A percentile compares a stretch with the other conserved stretches of the same genome.
These are phyloP conservation scores for Apocrypta bakeri DNA, from an alignment of 1,140 invertebrate genomes.

Conservation along the genomic window DNA sequence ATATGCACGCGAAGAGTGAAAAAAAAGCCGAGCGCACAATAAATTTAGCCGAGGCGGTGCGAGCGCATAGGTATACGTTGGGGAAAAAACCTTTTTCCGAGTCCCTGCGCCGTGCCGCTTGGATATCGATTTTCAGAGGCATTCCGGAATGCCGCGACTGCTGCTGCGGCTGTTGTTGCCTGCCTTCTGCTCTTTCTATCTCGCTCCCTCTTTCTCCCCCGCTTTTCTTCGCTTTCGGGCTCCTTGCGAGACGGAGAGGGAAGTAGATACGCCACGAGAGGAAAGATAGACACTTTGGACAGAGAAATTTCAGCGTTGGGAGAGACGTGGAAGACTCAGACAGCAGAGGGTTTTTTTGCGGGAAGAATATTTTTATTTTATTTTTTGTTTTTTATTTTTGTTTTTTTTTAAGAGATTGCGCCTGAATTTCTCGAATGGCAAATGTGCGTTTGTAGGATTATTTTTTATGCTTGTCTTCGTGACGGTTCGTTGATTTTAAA, in stretches of 20 bases:
- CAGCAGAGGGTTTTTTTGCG: not conserved
- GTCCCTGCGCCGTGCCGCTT: not conserved
- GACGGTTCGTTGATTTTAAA: too few relatives aligned
- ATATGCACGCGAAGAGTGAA: not conserved
- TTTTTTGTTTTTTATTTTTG: too few relatives aligned
- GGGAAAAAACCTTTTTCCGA: slow-evolving; percentile 9
- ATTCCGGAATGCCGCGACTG: not conserved
- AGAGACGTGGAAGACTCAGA: not conserved
- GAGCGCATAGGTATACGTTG: not conserved
- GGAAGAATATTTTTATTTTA: not conserved
- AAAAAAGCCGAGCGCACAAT: not conserved
- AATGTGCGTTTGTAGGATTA: too few relatives aligned
- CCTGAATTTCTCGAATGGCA: too few relatives aligned
- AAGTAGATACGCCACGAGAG: not conserved
- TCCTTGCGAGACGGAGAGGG: not conserved
- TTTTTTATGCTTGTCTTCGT: too few relatives aligned
- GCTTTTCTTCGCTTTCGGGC: not conserved
- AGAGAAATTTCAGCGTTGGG: not conserved
- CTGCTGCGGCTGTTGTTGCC: not conserved
- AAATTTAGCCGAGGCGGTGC: not conserved
- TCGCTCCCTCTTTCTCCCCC: not conserved
- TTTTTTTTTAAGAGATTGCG: too few relatives aligned
- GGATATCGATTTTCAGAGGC: slow-evolving; percentile 22
- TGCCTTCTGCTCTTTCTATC: not conserved
- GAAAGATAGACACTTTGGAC: not conserved